Evolutionary conservation across 2,113 vertebrate species (phyloP).

Genomic region (Ploceus nigricollis): DNA sequence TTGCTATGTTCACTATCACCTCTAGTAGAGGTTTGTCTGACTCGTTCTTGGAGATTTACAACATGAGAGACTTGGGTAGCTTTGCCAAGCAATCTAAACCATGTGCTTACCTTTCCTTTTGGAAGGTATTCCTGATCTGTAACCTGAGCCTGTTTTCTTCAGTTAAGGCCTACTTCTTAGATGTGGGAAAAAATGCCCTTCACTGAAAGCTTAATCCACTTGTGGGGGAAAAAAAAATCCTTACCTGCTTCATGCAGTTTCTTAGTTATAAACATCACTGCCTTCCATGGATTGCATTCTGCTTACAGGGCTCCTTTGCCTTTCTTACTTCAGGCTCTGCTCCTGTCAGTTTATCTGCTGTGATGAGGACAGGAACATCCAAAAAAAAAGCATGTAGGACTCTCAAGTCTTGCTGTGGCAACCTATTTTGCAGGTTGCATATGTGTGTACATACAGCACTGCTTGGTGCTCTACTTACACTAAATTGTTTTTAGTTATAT

Average conservation of each 20-base stretch:
- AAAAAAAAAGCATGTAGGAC: not conserved
- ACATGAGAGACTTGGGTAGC: not conserved
- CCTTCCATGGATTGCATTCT: not conserved
- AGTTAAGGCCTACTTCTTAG: not conserved
- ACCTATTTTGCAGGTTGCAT: not conserved
- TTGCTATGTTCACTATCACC: not conserved
- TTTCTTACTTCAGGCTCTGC: not conserved
- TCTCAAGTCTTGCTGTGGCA: not conserved
- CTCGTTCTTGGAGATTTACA: not conserved
- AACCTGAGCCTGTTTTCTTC: not conserved
- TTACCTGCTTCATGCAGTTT: not conserved
- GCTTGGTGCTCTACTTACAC: not conserved
- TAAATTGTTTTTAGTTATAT: not conserved
- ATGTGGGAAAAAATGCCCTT: not conserved
- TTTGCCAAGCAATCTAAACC: not conserved
- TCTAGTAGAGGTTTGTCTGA: not conserved
- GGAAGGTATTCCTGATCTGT: not conserved
- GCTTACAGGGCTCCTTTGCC: not conserved
- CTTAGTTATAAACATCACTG: not conserved
- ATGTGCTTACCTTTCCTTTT: not conserved
- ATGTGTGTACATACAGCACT: rapidly evolving
- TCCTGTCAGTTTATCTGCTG: not conserved
- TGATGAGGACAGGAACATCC: not conserved
- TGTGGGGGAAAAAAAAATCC: not conserved
- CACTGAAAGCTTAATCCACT: not conserved